Base-by-base conservation (phyloP, 2,113 vertebrate genomes). In the Solea solea region DNA sequence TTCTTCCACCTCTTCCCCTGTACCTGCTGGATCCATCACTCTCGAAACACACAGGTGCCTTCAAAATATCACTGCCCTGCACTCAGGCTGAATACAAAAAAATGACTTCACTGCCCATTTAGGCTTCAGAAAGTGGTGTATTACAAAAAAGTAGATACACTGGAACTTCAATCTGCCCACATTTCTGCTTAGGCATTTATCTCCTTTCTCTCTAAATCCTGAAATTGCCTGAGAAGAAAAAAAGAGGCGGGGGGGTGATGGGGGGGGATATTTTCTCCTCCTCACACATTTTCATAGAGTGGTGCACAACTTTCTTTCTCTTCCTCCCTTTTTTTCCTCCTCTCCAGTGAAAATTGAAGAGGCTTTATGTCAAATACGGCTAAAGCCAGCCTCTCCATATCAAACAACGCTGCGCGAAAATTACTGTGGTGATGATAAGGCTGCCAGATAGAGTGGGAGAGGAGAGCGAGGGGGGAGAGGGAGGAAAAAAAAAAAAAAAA, bases 311-410 rank as follows among this genome's bases (percentile, higher is more conserved):
- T 98, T 97, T 92, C 87, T 86, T 85, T 70, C 73, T 78, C 54
- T 71, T 25, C 16, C n/a, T 7, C n/a, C 9, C n/a, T 50, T 25
- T 68, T 64, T 69, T 72, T 59, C 66, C 55, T 57, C 34, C 55
- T 58, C 86, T 87, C 63, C 86, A 69, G 91, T 93, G 94, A 95
- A 97, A 98, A 99, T 98, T 97, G 97, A 98, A 98, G 97, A 96
- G 95, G 97, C 96, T 99, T 98, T 97, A 96, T 99, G 97, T 99
- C 96, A 98, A 98, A 96, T 96, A 93, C 93, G 94, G 95, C 96
- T 97, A 97, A 99, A 98, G 96, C 96, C 96, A 95, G 94, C 94
- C 96, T 95, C 97, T 96, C 95, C 96, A 95, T 98, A 98, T 98
- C 97, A 98, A 97, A 96, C 91, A 95, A 97, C 90, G 92, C 95